Evolutionary conservation across 1,140 invertebrate species (phyloP), one percentile per base, ranked within the genome.

Genomic region (Luehdorfia chinensis): DNA sequence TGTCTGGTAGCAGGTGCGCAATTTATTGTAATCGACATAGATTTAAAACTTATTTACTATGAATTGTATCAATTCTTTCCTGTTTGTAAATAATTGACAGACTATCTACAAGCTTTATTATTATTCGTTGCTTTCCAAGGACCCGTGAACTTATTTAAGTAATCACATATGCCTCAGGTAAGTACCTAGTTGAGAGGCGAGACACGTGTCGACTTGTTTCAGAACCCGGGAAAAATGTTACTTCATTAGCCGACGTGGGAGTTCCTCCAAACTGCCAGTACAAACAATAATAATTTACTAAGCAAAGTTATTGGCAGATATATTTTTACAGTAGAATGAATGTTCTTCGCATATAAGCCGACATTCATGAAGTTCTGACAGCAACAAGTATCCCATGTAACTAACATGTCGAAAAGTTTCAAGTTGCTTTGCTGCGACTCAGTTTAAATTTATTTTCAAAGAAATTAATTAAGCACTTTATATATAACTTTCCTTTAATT

Each of bases 301-400:
- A n/a, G n/a, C n/a, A n/a, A n/a, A n/a, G n/a, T n/a, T n/a, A n/a
- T n/a, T n/a, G n/a, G n/a, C n/a, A n/a, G n/a, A n/a, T n/a, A n/a
- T n/a, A n/a, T n/a, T n/a, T n/a, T n/a, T n/a, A n/a, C n/a, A n/a
- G 25, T 46, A 39, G 41, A 45, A 34, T 23, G 30, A 48, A 41
- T 50, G 47, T 23, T 49, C 30, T 30, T 41, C 18, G 41, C 34
- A 55, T 55, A 30, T 53, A 54, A 50, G 34, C 39, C 33, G 32
- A 53, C 54, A 60, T 59, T 58, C 39, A 44, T 53, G 50, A 73
- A 69, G 58, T 69, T 63, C 39, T 54, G 50, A 71, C 51, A 50
- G 50, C 50, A 64, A 56, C 58, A 57, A 63, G 60, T 55, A 64
- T 39, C 49, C 44, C 47, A 57, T 45, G 55, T 66, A 60, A 58